These are phyloP conservation scores for Bucco capensis DNA, from an alignment of 2,113 vertebrate species.

Conservation along the genomic window DNA sequence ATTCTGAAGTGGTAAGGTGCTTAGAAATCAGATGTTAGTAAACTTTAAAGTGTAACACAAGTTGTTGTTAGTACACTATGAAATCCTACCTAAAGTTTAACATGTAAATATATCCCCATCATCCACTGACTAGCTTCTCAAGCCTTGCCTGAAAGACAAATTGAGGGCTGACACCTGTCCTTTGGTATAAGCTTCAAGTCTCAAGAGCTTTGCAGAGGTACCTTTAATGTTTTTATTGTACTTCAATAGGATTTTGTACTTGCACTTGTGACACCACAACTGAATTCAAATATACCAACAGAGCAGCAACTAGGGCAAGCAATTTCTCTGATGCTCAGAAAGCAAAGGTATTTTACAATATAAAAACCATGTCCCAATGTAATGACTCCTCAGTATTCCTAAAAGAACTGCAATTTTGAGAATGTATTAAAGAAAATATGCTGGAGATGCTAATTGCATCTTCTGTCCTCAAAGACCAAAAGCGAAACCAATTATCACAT, in stretches of 20 bases:
- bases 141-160: neutral
- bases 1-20: neutral
- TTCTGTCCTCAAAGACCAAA: conserved; percentile 69
- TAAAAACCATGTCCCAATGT: conserved; percentile 32
- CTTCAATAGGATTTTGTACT: conserved; percentile 25
- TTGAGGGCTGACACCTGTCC: neutral
- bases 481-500: conserved; percentile 75
- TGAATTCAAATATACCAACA: conserved; percentile 15
- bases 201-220: neutral
- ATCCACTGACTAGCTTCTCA: neutral
- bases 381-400: neutral
- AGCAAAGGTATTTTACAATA: conserved; percentile 3
- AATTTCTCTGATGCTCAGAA: conserved; percentile 33
- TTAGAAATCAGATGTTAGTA: conserved; percentile 35
- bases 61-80: neutral
- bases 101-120: conserved; percentile 15
- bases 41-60: neutral
- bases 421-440: conserved; percentile 52
- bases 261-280: neutral
- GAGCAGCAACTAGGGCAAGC: neutral
- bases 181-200: neutral
- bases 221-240: neutral
- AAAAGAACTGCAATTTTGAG: conserved; percentile 60
- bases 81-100: neutral
- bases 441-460: conserved; percentile 73